Base-by-base conservation (phyloP, 2,113 vertebrate species). In the Thunnus thynnus region DNA sequence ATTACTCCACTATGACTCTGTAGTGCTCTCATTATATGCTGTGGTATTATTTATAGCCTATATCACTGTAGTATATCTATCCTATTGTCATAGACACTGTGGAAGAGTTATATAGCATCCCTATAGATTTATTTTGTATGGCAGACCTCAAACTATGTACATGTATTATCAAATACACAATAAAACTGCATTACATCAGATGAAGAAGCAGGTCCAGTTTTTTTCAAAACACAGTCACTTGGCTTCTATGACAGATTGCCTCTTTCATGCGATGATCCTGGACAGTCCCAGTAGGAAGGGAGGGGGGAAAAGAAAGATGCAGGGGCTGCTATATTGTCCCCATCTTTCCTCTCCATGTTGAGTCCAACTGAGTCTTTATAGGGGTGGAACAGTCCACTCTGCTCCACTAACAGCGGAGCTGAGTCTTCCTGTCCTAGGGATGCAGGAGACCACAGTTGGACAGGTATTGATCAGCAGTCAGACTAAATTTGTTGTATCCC, bases 261-360 rank as follows among this genome's bases (percentile, higher is more conserved):
- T 63, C 72, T 85, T 2, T 89, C 86, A 17, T 89, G 60, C 58
- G 62, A 73, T 25, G 83, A 61, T 13, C 74, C 66, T 20, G 78
- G 76, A 82, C 67, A 88, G 18, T 94, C 92, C 85, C 93, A 92
- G 78, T 76, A 90, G 13, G 87, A 82, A 13, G 83, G 52, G 27
- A 82, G 41, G 30, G 82, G 57, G 50, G 51, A 25, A 66, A 90
- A 63, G 62, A 91, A 85, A 27, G 83, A 56, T 27, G 86, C 61
- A 11, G 86, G 10, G 62, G 76, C 18, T 22, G 68, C 65, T 6
- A 72, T 61, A 61, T 22, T 69, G 30, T 56, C 81, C 20, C 25
- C 86, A 11, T 87, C 85, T 76, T 71, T 93, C 11, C 61, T 86
- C 46, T 87, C 89, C 51, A 46, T 36, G 48, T 67, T 67, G 61